These are phyloP conservation scores for Vireo griseus DNA, from an alignment of 2,797 vertebrate genomes.

Conservation along the genomic window DNA sequence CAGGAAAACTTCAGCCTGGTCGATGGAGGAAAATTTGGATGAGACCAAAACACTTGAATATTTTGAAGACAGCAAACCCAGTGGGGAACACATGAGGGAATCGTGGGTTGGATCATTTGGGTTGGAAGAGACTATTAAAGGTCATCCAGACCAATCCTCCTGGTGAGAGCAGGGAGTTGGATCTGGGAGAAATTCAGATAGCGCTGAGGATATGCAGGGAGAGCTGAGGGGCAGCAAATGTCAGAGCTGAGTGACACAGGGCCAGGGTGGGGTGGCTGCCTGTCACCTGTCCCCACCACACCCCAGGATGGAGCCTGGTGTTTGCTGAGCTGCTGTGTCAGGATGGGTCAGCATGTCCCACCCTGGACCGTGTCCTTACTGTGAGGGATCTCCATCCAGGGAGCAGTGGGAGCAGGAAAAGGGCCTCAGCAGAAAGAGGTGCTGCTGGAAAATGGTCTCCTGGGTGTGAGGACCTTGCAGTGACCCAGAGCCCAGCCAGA, in stretches of 20 bases:
- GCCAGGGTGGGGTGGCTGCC: neutral
- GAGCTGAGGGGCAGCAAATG: neutral
- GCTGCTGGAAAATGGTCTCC: neutral
- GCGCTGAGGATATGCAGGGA: accelerated
- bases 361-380: accelerated
- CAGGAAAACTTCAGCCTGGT: neutral
- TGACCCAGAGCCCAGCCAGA: neutral
- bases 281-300: neutral
- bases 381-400: neutral
- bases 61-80: neutral
- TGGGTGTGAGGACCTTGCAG: neutral
- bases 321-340: neutral
- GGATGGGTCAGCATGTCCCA: neutral
- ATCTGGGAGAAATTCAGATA: neutral
- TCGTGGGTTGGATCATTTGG: neutral
- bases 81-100: accelerated
- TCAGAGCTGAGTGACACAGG: accelerated
- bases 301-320: accelerated
- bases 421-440: neutral
- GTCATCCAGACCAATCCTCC: neutral
- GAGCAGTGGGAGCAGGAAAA: accelerated
- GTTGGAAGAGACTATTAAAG: neutral
- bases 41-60: neutral
- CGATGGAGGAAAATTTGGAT: neutral
- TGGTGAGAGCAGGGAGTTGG: neutral